Conservation (phyloP, 2,113 vertebrate species). For the Ageneiosus marmoratus region DNA sequence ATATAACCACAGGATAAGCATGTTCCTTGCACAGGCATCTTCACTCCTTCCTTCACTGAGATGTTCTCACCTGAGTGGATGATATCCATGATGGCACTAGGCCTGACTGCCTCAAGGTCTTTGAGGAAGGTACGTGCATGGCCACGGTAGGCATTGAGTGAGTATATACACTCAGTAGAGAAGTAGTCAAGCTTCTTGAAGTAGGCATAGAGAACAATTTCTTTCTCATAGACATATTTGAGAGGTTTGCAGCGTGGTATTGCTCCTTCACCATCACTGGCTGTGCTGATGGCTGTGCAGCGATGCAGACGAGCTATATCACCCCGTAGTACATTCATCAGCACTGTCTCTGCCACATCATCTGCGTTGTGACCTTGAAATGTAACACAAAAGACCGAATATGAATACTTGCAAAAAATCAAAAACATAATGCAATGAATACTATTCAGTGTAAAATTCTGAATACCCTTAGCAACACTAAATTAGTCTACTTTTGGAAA, state of each 20-base stretch:
- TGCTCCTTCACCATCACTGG: constrained; percentile 75
- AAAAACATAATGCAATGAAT: background rate
- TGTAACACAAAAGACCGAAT: background rate
- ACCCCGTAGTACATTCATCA: constrained; percentile 89
- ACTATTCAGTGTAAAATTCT: background rate
- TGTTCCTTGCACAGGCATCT: constrained; percentile 79
- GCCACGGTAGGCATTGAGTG: constrained; percentile 86
- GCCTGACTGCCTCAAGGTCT: constrained; percentile 79
- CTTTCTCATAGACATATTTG: constrained; percentile 88
- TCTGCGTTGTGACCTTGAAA: constrained; percentile 86
- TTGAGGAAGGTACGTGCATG: constrained; percentile 83
- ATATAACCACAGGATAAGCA: constrained; percentile 84
- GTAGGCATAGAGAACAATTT: constrained; percentile 91
- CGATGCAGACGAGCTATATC: constrained; percentile 81
- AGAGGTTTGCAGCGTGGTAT: constrained; percentile 87
- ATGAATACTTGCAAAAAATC: background rate
- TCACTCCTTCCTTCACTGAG: constrained; percentile 76
- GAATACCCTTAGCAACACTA: background rate
- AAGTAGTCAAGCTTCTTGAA: constrained; percentile 89
- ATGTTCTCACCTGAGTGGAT: constrained; percentile 86
- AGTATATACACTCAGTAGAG: constrained; percentile 87
- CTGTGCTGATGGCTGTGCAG: constrained; percentile 76
- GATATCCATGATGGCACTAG: constrained; percentile 84
- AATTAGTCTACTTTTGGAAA: too few species aligned
- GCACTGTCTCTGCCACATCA: constrained; percentile 84